Evolutionary conservation across 2,797 vertebrate species (phyloP).

Genomic region (Leptodactylus fallax): DNA sequence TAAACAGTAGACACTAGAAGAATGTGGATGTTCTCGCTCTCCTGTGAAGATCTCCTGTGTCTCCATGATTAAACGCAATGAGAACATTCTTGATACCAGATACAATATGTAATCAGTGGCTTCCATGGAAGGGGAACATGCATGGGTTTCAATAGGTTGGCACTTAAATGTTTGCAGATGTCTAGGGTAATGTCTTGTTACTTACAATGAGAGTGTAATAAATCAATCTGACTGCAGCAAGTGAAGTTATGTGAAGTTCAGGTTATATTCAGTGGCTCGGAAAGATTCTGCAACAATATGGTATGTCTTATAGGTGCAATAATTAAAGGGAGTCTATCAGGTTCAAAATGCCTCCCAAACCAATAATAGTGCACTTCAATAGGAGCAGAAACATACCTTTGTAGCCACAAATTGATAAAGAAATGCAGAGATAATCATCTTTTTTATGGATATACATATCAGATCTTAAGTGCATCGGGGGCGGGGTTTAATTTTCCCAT

Average conservation of each 20-base stretch:
- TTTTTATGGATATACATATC: no score
- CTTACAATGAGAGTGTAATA: slow-evolving; percentile 3
- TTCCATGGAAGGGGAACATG: slow-evolving; percentile 1
- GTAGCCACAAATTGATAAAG: no score
- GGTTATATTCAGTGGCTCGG: background rate
- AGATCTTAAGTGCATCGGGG: no score
- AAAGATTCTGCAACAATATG: background rate
- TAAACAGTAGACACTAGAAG: slow-evolving; percentile 56
- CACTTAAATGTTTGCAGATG: slow-evolving; percentile 50
- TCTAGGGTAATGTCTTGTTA: background rate
- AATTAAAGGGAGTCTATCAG: no score
- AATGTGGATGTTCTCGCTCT: slow-evolving; percentile 30
- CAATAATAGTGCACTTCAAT: no score
- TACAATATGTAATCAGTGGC: slow-evolving; percentile 35
- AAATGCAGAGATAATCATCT: no score
- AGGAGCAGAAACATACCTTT: no score
- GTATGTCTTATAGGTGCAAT: no score
- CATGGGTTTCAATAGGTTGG: slow-evolving; percentile 4
- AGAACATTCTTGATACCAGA: slow-evolving; percentile 45
- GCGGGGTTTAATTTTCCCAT: no score
- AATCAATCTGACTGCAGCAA: background rate
- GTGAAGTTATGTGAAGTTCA: background rate
- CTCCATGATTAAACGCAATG: slow-evolving; percentile 42
- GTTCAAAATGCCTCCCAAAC: no score
- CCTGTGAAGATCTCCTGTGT: slow-evolving; percentile 50